Evolutionary conservation across 2,113 vertebrate species (phyloP).

Genomic region (Paracanthobrama guichenoti): DNA sequence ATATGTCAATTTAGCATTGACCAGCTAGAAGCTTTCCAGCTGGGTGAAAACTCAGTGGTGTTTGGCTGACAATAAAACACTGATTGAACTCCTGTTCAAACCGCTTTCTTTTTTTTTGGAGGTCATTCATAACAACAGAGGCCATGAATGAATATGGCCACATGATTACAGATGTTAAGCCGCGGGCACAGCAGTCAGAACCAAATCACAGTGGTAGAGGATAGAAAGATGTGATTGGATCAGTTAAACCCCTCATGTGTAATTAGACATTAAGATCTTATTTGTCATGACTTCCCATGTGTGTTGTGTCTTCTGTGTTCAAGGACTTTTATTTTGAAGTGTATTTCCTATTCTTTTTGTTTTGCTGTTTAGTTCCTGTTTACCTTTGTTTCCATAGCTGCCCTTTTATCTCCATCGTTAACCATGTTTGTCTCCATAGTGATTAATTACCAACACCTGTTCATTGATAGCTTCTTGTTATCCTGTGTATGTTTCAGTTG

Average conservation of each 20-base stretch:
- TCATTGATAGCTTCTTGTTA: too few relatives aligned
- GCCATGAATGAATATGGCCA: not conserved
- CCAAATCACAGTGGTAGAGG: not conserved
- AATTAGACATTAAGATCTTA: not conserved
- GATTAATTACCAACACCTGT: too few relatives aligned
- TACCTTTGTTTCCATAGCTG: too few relatives aligned
- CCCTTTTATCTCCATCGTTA: too few relatives aligned
- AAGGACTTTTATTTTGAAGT: too few relatives aligned
- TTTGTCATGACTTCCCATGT: not conserved
- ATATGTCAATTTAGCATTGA: too few relatives aligned
- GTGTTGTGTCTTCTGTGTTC: too few relatives aligned
- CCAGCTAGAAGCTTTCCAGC: not conserved
- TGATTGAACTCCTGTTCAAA: constrained; percentile 30
- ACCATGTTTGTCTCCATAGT: too few relatives aligned
- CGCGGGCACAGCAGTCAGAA: not conserved
- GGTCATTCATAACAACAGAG: not conserved
- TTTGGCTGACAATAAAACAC: constrained; percentile 10
- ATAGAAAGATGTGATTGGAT: not conserved
- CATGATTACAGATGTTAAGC: constrained; percentile 4
- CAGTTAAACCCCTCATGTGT: not conserved
- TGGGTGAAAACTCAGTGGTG: not conserved
- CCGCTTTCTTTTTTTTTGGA: not conserved
- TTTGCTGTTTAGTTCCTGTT: too few relatives aligned
- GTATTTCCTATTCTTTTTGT: too few relatives aligned
- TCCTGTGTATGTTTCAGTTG: too few relatives aligned